Base-by-base conservation (phyloP, 2,113 vertebrate species). In the Lathamus discolor region DNA sequence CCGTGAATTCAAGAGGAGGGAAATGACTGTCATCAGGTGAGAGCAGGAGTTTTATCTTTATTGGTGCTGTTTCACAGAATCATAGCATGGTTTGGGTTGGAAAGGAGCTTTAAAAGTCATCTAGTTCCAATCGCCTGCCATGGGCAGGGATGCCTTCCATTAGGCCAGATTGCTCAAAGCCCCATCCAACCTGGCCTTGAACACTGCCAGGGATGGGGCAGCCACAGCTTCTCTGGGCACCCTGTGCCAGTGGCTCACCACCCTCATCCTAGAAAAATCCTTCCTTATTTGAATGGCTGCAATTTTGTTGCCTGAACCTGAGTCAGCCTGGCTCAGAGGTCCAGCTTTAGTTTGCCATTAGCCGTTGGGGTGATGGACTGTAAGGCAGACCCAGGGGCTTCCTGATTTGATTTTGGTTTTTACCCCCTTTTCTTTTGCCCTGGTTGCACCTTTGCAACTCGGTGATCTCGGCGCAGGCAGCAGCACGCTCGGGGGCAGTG, bases 151-250 rank as follows among this genome's bases (percentile, higher is more conserved):
- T 31, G 54, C 12, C 11, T 46, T 31, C 35, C 22, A 1, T 9
- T 41, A 5, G 0, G 9, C 8, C 37, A n/a, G 14, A 25, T n/a
- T 73, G 25, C 76, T 68, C 12, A 41, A 28, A 72, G 46, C 31
- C 35, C 48, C 0, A 0, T 68, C 43, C 39, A 55, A 1, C 54
- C 28, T 80, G 72, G 4, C 24, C 20, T 43, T 0, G 13, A 67
- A 24, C 41, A 5, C 31, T 55, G n/a, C 31, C 22, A 23, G 25
- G 18, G 29, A 31, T 4, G 4, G 7, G 20, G 33, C 84, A 46
- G 23, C 39, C 18, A 10, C 46, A 13, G 22, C 19, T 15, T 19
- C 55, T 22, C 3, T 59, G 63, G 35, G 39, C 39, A 89, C 12
- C 25, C 24, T 46, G 4, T 18, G 6, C 22, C n/a, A 41, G 19